phyloP scores from a whole-genome alignment of 2,113 vertebrate genomes.

The Vireo altiloquus region DNA sequence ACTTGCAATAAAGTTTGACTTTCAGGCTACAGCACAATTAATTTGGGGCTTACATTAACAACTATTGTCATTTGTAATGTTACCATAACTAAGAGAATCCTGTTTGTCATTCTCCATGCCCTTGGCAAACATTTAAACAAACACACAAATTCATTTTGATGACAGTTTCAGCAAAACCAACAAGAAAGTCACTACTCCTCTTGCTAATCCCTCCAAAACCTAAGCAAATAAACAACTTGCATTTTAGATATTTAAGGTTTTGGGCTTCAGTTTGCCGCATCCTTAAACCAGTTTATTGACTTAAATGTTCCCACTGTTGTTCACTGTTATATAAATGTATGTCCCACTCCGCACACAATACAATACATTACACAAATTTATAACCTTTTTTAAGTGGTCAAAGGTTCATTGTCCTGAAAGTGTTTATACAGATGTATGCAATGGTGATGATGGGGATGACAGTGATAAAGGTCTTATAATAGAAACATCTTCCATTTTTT shows the following conservation, averaged over 20 bases:
- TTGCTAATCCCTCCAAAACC: not conserved
- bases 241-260: not conserved
- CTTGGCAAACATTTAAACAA: constrained; percentile 6
- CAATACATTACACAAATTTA: not conserved
- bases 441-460: not conserved
- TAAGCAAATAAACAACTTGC: not conserved
- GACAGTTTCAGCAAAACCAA: not conserved
- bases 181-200: not conserved
- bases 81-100: not conserved
- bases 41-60: not conserved
- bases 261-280: not conserved
- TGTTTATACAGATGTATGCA: not conserved
- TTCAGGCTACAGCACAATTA: not conserved
- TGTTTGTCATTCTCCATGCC: not conserved
- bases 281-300: not conserved
- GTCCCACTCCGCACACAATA: not conserved
- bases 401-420: not conserved
- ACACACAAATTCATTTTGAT: not conserved
- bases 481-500: not conserved
- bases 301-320: not conserved
- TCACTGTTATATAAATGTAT: not conserved
- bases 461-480: not conserved
- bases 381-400: not conserved
- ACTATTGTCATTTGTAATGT: not conserved
- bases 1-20: not conserved